These are phyloP conservation scores for Eulemur mongoz DNA, from an alignment of 2,797 vertebrate genomes.

Conservation along the genomic window DNA sequence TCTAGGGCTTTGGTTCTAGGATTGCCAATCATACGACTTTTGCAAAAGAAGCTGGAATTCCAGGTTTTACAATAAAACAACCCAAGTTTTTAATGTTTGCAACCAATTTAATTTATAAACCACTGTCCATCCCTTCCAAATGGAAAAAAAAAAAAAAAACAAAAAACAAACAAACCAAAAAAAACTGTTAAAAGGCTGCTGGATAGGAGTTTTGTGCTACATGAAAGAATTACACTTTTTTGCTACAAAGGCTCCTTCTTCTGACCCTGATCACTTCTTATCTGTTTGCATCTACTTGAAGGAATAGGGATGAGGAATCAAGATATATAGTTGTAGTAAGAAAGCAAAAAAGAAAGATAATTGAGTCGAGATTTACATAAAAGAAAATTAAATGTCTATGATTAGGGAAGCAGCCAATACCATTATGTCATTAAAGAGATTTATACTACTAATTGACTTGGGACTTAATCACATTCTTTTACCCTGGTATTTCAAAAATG, in stretches of 20 bases:
- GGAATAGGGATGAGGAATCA: neutral
- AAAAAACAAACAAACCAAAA: neutral
- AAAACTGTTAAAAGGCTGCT: neutral
- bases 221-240: neutral
- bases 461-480: neutral
- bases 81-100: neutral
- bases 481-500: neutral
- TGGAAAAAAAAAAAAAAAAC: neutral
- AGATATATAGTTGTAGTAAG: neutral
- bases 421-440: neutral
- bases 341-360: neutral
- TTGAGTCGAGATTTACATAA: neutral
- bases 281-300: neutral
- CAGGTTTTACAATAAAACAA: conserved; percentile 25
- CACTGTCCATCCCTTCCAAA: neutral
- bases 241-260: neutral
- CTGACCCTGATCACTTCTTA: neutral
- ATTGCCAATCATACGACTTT: neutral
- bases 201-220: neutral
- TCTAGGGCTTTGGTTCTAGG: neutral
- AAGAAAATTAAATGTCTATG: neutral
- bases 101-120: neutral
- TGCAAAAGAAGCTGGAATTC: neutral
- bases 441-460: neutral
- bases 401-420: neutral